Evolutionary conservation across 92 coral and sea anemone genomes (phyloP), one percentile per base, ranked within the genome.

Genomic region (Epizoanthus scotinus): DNA sequence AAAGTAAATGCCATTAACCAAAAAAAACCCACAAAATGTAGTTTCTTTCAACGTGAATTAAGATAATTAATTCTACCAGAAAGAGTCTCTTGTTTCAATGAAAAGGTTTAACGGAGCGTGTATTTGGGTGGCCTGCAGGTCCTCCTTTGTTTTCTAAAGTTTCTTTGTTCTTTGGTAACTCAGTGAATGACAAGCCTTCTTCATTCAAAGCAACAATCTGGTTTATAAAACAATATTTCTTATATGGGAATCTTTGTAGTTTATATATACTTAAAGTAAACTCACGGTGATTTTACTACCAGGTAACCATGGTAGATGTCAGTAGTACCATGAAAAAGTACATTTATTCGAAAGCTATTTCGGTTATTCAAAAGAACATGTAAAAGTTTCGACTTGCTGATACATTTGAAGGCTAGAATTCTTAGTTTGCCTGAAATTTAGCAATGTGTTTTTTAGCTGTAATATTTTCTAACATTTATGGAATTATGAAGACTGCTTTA

Each of bases 111-210:
- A 83, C 74, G 56, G 68, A 70, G 73, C 54, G 71, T 77, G 63
- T 64, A 67, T 82, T 77, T 81, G 34, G 56, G 57, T 42, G 53
- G 40, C 20, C 70, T 57, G 56, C 90, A 78, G 90, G 90, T 87
- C 44, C 0, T 22, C 12, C 19, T 84, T 87, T 87, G 88, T 87
- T 82, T 87, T 73, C 24, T 71, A 82, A 87, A 87, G 80, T 72
- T 71, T 20, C 90, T 78, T 87, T 87, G 85, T 82, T 87, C 81
- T 50, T 29, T 19, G 84, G 77, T 22, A 58, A 75, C 67, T 75
- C 38, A 59, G 14, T 36, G 53, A 58, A 40, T 57, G 38, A 36
- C 24, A 29, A 40, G 58, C 56, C 42, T 75, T 38, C 36, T 26
- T 13, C 20, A 59, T 59, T 38, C 27, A 75, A 34, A 31, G 64